Evolutionary conservation across 2,797 vertebrate genomes (phyloP), one percentile per base, ranked within the genome.

Genomic region (Sylvilagus floridanus): DNA sequence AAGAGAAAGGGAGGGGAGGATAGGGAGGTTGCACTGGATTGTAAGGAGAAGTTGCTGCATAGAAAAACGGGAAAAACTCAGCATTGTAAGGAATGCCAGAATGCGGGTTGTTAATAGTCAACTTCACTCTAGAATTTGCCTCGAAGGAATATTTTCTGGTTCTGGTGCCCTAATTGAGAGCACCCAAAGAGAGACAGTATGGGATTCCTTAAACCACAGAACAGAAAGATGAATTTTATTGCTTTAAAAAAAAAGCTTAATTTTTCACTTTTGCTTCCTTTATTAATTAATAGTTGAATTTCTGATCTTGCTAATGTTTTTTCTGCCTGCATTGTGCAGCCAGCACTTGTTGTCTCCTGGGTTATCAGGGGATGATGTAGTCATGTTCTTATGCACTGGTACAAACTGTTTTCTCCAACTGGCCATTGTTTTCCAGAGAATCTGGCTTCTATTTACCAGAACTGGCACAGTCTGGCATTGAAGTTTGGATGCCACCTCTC

Each of bases 391-490:
- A 4, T 92, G 95, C 16, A 0, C 54, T 94, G 93, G 96, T 78
- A 96, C 96, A 10, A 82, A 90, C 94, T 95, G 96, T 95, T 4
- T 2, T 93, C 88, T 94, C 92, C 94, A 87, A 75, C 0, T 93
- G 97, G 95, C 96, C 7, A 66, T 97, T 97, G 92, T 97, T 97
- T 96, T 94, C 94, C 94, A 79, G 21, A 93, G 73, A 97, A 71
- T 94, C 78, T 89, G 95, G 57, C 78, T 93, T 96, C 90, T 98
- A 83, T 98, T 97, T 97, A 50, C 57, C 9, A 90, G 77, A 94
- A 19, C 88, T 86, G 92, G 76, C 92, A 86, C 75, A 0, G 84
- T 94, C 90, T 54, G 72, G 84, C 63, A 71, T 72, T 84, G n/a
- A 37, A 32, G 97, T 66, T 10, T 90, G 6, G 32, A 94, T 97